phyloP scores from a whole-genome alignment of 2,113 vertebrate species.

The Eudyptes chrysolophus region DNA sequence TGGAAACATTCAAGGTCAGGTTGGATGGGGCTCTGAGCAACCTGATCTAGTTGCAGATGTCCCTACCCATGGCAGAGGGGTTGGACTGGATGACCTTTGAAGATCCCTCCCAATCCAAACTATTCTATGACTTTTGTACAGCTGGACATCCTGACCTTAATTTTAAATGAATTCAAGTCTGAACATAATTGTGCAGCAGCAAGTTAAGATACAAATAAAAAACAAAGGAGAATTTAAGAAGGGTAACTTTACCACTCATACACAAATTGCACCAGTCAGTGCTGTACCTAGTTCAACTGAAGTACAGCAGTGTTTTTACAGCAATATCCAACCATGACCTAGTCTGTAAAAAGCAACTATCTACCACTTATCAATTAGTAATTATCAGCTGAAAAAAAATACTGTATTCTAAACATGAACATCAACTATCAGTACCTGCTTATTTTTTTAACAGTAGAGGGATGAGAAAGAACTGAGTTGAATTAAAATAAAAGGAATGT shows the following conservation, averaged over 20 bases:
- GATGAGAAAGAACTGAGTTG: background rate
- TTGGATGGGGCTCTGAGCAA: too few relatives aligned
- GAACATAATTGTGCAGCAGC: background rate
- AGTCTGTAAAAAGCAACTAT: background rate
- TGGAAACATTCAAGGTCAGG: too few relatives aligned
- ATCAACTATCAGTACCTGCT: background rate
- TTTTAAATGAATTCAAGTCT: background rate
- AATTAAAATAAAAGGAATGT: conserved; percentile 21
- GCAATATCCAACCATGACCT: background rate
- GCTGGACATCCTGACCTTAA: background rate
- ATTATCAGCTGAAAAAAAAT: background rate
- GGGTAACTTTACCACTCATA: background rate
- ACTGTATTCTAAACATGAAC: background rate
- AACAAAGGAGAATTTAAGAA: background rate
- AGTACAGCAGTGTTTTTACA: background rate
- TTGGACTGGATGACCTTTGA: too few relatives aligned
- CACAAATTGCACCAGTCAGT: background rate
- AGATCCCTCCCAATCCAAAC: too few relatives aligned
- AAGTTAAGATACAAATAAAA: background rate
- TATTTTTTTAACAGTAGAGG: background rate
- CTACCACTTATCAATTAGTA: background rate
- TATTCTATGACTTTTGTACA: background rate
- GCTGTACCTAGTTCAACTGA: background rate
- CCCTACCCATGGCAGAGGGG: too few relatives aligned
- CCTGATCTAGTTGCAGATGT: too few relatives aligned